Evolutionary conservation across 2,113 vertebrate species (phyloP).

Genomic region (Prunella himalayana): DNA sequence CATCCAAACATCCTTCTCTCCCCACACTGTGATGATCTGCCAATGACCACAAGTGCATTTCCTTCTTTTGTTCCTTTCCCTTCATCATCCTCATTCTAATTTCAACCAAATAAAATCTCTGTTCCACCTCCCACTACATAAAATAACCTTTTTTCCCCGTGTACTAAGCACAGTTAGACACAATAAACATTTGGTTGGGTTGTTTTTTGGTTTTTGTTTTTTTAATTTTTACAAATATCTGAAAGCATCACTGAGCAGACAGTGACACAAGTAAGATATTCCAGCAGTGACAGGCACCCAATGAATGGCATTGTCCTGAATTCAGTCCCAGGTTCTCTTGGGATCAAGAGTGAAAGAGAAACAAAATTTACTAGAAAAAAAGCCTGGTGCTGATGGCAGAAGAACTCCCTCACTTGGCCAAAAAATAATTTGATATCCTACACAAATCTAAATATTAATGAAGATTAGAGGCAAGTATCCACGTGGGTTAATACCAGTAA

Average conservation of each 20-base stretch:
- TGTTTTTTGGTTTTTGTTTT: background rate
- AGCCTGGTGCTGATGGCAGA: background rate
- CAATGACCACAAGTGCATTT: background rate
- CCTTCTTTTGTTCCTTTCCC: background rate
- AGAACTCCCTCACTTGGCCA: background rate
- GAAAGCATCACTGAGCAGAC: constrained; percentile 46
- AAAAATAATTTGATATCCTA: background rate
- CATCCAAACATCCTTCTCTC: background rate
- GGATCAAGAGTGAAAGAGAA: background rate
- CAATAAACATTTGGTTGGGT: background rate
- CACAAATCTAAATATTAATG: background rate
- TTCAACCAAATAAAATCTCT: background rate
- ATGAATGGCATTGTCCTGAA: constrained; percentile 12
- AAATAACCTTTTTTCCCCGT: background rate
- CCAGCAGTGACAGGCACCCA: constrained; percentile 33
- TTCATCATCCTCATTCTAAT: background rate
- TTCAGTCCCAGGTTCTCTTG: background rate
- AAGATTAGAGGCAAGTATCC: background rate
- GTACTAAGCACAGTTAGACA: background rate
- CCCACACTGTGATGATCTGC: background rate
- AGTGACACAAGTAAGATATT: background rate
- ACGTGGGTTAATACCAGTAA: background rate
- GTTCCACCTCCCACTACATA: background rate
- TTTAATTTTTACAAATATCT: constrained; percentile 65
- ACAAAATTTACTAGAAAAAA: background rate